Evolutionary conservation across 37 sponge, comb jelly and placozoan species (phyloP).

Genomic region (Hormiphora californensis): DNA sequence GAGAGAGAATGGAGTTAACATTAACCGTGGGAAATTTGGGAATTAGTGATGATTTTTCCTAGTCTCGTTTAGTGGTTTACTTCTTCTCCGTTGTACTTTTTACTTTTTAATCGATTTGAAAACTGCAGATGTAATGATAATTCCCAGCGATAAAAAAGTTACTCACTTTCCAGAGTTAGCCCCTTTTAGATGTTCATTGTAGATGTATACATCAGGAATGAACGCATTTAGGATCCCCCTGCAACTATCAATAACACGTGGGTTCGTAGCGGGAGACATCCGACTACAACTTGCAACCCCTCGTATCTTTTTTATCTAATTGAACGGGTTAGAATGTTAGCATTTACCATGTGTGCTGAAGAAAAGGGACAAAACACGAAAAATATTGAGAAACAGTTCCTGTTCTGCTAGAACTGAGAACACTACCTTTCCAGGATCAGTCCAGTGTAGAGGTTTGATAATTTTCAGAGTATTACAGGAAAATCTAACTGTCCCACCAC

Average conservation of each 20-base stretch:
- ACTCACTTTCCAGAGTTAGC: constrained; percentile 72
- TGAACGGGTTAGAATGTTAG: no score
- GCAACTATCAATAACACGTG: constrained; percentile 76
- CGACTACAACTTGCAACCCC: constrained; percentile 53
- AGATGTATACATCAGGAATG: constrained; percentile 93
- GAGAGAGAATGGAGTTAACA: not conserved
- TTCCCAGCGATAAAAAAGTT: not conserved
- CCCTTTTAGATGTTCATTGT: constrained; percentile 72
- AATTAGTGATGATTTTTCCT: no score
- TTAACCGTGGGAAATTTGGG: no score
- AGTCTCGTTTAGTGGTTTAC: no score
- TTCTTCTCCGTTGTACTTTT: no score
- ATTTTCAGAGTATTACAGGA: constrained; percentile 73
- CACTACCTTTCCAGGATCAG: constrained; percentile 69
- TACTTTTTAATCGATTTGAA: no score
- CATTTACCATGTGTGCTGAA: no score
- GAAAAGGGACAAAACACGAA: no score
- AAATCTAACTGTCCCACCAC: constrained; percentile 87
- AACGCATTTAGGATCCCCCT: constrained; percentile 72
- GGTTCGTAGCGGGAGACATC: constrained; percentile 75
- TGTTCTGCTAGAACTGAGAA: no score
- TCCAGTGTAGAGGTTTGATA: constrained; percentile 67
- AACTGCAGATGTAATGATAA: no score
- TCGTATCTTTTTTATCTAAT: constrained; percentile 29
- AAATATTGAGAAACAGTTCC: no score